phyloP scores from a whole-genome alignment of 2,888 invertebrate genomes.

The Drosophila siamana region DNA sequence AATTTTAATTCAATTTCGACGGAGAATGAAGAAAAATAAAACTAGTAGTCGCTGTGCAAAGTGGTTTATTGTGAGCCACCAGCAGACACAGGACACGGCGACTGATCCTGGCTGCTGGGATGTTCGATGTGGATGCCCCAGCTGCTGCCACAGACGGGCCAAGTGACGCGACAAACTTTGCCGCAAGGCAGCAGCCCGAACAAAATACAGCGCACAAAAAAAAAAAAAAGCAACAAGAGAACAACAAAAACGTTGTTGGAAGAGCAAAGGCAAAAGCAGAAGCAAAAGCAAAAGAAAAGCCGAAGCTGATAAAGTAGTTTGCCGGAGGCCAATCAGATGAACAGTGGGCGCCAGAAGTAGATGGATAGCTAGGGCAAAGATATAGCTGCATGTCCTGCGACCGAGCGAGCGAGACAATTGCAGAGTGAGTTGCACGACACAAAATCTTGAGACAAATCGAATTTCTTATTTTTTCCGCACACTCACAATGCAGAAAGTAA shows the following conservation, averaged over 20 bases:
- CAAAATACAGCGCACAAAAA: conserved; percentile 44
- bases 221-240: no score
- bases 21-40: conserved; percentile 46
- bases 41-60: conserved; percentile 72
- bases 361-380: background rate
- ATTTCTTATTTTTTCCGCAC: conserved; percentile 51
- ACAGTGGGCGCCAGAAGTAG: conserved; percentile 1
- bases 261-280: no score
- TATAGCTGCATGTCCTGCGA: background rate
- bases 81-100: conserved; percentile 26
- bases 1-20: conserved; percentile 82
- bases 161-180: conserved; percentile 76
- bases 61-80: conserved; percentile 75
- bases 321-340: conserved; percentile 58
- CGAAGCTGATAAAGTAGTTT: conserved; percentile 71
- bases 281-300: conserved; percentile 48
- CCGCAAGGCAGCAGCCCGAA: conserved; percentile 70
- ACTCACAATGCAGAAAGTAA: background rate
- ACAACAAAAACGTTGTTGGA: no score
- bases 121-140: conserved; percentile 1
- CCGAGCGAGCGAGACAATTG: conserved; percentile 44
- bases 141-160: conserved; percentile 31
- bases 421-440: background rate
- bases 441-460: conserved; percentile 54
- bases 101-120: conserved; percentile 29